These are phyloP conservation scores for Sarcophaga caerulescens DNA, from an alignment of 2,888 invertebrate species.

Conservation along the genomic window DNA sequence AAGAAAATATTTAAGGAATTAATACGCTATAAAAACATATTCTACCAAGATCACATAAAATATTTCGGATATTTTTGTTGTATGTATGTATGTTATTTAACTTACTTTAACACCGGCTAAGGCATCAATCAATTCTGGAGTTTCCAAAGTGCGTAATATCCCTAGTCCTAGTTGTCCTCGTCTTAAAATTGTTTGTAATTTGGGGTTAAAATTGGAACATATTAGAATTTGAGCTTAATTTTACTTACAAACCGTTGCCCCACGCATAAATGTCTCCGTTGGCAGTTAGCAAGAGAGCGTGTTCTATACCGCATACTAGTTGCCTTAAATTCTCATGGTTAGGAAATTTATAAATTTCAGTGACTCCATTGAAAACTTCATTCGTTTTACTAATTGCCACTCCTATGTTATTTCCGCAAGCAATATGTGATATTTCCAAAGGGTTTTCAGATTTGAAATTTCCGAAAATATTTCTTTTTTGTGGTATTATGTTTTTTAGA, in stretches of 20 bases:
- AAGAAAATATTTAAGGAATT: slow-evolving; percentile 24
- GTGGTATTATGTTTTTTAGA: slow-evolving; percentile 37
- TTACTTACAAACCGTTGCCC: slow-evolving; percentile 90
- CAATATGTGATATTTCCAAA: slow-evolving; percentile 80
- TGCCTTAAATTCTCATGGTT: slow-evolving; percentile 84
- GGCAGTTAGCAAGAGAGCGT: slow-evolving; percentile 87
- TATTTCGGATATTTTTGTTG: not conserved
- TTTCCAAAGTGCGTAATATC: slow-evolving; percentile 83
- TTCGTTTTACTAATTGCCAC: slow-evolving; percentile 82
- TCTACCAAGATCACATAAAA: too few species aligned
- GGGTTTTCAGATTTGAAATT: not conserved
- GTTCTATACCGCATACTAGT: slow-evolving; percentile 90
- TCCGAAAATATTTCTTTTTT: slow-evolving; percentile 76
- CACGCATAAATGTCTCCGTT: slow-evolving; percentile 89
- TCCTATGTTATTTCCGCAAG: slow-evolving; percentile 81
- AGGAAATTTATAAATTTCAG: slow-evolving; percentile 82
- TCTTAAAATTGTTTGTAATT: slow-evolving; percentile 82
- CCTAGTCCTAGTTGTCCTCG: slow-evolving; percentile 94
- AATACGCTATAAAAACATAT: not conserved
- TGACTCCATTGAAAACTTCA: slow-evolving; percentile 85
- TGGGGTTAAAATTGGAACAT: not conserved
- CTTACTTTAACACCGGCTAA: slow-evolving; percentile 87
- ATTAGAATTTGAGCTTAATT: not conserved
- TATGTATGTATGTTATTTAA: not conserved
- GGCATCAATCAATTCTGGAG: slow-evolving; percentile 87